These are phyloP conservation scores for Polypedilum pembai DNA, from an alignment of 1,140 invertebrate genomes.

Conservation along the genomic window DNA sequence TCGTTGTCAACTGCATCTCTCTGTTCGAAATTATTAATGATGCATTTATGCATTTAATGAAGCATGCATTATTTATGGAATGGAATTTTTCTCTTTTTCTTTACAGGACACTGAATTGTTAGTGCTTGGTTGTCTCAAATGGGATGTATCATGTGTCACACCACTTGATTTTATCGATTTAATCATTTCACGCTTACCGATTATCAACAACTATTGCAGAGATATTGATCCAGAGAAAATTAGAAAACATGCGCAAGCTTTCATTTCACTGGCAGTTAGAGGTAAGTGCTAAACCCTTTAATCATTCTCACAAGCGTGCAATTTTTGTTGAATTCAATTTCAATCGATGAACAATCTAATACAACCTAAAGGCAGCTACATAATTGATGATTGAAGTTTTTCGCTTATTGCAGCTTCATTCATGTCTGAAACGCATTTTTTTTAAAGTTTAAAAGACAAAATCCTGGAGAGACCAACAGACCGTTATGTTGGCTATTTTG, in stretches of 20 bases:
- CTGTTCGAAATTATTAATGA: neutral
- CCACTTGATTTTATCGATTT: conserved; percentile 65
- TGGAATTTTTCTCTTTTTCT: conserved; percentile 30
- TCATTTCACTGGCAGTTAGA: conserved; percentile 65
- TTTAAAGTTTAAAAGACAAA: too few species aligned
- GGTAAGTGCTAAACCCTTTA: conserved; percentile 47
- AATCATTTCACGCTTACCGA: conserved; percentile 42
- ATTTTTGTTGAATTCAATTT: neutral
- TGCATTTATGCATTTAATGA: conserved; percentile 26
- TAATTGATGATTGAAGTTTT: neutral
- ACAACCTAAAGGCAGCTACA: neutral
- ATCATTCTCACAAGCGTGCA: neutral
- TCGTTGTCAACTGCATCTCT: neutral
- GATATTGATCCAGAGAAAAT: conserved; percentile 51
- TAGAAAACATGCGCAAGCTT: conserved; percentile 59
- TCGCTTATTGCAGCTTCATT: too few species aligned
- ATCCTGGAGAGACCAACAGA: too few species aligned
- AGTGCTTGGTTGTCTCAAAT: conserved; percentile 63
- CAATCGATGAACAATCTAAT: neutral
- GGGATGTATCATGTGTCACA: conserved; percentile 70
- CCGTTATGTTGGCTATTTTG: too few species aligned
- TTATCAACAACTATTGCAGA: conserved; percentile 35
- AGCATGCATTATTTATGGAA: conserved; percentile 27
- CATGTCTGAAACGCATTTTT: too few species aligned
- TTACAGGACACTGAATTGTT: conserved; percentile 70